These are phyloP conservation scores for Arothron firmamentum DNA, from an alignment of 2,113 vertebrate species.

Conservation along the genomic window DNA sequence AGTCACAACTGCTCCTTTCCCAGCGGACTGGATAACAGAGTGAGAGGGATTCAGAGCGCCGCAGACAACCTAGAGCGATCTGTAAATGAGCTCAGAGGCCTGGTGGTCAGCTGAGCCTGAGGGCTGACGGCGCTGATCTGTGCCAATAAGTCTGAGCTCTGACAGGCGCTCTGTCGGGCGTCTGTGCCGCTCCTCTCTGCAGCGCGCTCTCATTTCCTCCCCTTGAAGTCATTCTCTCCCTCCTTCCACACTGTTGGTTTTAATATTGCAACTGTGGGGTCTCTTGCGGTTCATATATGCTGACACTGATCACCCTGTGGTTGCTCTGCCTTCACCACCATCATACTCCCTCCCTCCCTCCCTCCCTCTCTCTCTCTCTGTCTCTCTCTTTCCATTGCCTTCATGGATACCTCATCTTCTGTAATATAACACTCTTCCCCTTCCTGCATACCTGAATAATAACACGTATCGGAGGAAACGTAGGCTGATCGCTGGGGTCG, in stretches of 20 bases:
- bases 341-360: background rate
- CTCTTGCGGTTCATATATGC: conserved; percentile 13
- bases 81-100: conserved; percentile 36
- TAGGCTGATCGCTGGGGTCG: conserved; percentile 31
- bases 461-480: conserved; percentile 45
- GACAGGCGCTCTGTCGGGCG: conserved; percentile 24
- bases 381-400: background rate
- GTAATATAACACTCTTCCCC: conserved; percentile 47
- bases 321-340: conserved; percentile 5
- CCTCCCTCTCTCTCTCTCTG: background rate
- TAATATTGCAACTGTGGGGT: conserved; percentile 29
- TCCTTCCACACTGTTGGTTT: conserved; percentile 6
- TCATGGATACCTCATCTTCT: conserved; percentile 28
- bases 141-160: conserved; percentile 29
- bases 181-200: background rate
- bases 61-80: conserved; percentile 35
- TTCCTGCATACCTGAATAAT: conserved; percentile 57
- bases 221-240: background rate
- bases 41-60: conserved; percentile 11
- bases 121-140: conserved; percentile 25
- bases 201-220: conserved; percentile 29
- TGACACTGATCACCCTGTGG: conserved; percentile 43
- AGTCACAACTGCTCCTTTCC: conserved; percentile 17
- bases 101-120: conserved; percentile 22
- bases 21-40: conserved; percentile 15